phyloP scores from a whole-genome alignment of 2,113 vertebrate genomes.

The Pelmatolapia mariae region DNA sequence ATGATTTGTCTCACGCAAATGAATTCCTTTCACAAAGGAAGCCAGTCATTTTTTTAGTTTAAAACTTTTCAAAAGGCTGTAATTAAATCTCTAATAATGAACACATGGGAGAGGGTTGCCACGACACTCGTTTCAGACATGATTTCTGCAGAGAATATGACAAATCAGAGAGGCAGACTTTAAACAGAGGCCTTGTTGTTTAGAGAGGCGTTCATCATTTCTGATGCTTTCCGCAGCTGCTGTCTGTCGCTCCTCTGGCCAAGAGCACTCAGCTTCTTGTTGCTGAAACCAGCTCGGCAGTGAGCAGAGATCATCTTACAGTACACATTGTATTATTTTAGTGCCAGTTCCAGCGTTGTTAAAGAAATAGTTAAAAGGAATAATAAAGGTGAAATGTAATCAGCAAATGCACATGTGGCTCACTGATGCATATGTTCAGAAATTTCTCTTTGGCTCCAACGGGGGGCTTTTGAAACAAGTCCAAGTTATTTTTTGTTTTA shows the following conservation, averaged over 20 bases:
- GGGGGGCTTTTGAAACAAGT: not conserved
- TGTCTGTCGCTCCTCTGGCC: slow-evolving; percentile 1
- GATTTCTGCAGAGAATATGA: not conserved
- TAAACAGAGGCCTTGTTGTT: slow-evolving; percentile 43
- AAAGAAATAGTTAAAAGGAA: not conserved
- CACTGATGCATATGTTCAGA: not conserved
- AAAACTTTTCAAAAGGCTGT: not conserved
- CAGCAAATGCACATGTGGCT: not conserved
- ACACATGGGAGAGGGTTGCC: not conserved
- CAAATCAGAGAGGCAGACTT: not conserved
- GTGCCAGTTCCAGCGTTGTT: not conserved
- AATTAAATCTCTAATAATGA: not conserved
- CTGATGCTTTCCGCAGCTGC: slow-evolving; percentile 60
- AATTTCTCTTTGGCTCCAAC: not conserved
- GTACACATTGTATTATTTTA: not conserved
- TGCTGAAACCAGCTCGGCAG: slow-evolving; percentile 4
- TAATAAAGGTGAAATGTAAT: not conserved
- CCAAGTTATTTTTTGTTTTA: not conserved
- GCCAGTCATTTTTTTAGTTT: not conserved
- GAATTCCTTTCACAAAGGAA: not conserved
- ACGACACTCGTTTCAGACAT: not conserved
- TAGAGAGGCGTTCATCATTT: slow-evolving; percentile 10
- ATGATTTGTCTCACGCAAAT: accelerated
- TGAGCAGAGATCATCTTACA: not conserved
- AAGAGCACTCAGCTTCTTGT: not conserved